Percentiles rank a stretch among this genome's conserved stretches.
Conservation (phyloP, 2,797 vertebrate species). For the Pelodytes ibericus region DNA sequence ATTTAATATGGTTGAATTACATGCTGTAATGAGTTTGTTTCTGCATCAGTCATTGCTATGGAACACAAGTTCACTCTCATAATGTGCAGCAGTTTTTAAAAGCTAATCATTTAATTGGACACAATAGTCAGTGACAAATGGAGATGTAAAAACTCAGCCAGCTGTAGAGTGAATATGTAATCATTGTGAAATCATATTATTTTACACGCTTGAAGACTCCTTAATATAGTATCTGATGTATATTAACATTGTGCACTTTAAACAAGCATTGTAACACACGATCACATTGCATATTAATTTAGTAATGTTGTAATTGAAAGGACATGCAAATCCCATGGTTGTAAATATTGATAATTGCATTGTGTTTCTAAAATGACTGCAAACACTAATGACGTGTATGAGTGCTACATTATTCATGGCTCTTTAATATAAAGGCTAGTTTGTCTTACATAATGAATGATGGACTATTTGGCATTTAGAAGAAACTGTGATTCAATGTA, state of each 20-base stretch:
- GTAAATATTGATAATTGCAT: slow-evolving; percentile 1
- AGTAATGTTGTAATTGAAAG: slow-evolving; percentile 24
- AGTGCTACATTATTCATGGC: neutral
- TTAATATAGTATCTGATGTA: slow-evolving; percentile 95
- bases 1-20: slow-evolving; percentile 99
- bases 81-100: slow-evolving; percentile 98
- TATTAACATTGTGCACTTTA: slow-evolving; percentile 77
- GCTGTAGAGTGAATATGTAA: slow-evolving; percentile 99
- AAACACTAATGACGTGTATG: slow-evolving; percentile 7
- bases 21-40: slow-evolving; percentile 99
- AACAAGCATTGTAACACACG: slow-evolving; percentile 61
- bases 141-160: slow-evolving; percentile 99
- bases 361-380: neutral
- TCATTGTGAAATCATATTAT: slow-evolving; percentile 99
- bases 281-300: slow-evolving; percentile 45
- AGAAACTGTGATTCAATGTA: too few species aligned
- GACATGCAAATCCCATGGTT: slow-evolving; percentile 7
- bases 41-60: slow-evolving; percentile 97
- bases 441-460: neutral
- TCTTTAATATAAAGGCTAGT: neutral
- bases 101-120: slow-evolving; percentile 99
- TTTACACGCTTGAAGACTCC: slow-evolving; percentile 99
- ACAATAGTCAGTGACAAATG: slow-evolving; percentile 99
- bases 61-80: slow-evolving; percentile 99
- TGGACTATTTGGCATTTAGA: neutral